Evolutionary conservation across 2,888 invertebrate species (phyloP).

Genomic region (Lepidochitona cinerea): DNA sequence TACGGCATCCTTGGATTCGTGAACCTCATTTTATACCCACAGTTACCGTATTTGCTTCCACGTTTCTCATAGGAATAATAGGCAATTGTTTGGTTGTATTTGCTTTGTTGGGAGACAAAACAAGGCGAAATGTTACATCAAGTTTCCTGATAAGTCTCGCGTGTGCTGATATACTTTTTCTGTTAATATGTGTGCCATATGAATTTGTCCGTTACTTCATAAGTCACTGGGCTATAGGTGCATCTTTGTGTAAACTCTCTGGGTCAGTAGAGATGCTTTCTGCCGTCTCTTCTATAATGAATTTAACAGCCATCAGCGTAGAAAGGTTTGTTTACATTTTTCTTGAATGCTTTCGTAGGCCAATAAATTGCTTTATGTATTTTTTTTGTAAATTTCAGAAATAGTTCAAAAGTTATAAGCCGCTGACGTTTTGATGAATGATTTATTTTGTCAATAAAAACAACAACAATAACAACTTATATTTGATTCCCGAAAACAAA

Average conservation of each 20-base stretch:
- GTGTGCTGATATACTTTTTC: slow-evolving; percentile 72
- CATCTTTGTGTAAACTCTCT: slow-evolving; percentile 72
- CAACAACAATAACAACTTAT: too few species aligned
- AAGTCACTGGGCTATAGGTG: slow-evolving; percentile 70
- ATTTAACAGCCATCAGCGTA: slow-evolving; percentile 73
- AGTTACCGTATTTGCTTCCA: slow-evolving; percentile 32
- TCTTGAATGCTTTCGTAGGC: too few species aligned
- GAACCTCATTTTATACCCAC: slow-evolving; percentile 26
- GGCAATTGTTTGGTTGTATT: slow-evolving; percentile 72
- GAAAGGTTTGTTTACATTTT: slow-evolving; percentile 71
- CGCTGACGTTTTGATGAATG: too few species aligned
- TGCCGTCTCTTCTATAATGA: slow-evolving; percentile 73
- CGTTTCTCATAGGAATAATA: slow-evolving; percentile 71
- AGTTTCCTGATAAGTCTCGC: slow-evolving; percentile 67
- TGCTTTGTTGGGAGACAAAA: slow-evolving; percentile 70
- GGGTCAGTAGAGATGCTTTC: slow-evolving; percentile 72
- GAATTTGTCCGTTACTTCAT: slow-evolving; percentile 71
- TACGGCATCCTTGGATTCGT: slow-evolving; percentile 44
- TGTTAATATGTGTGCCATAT: slow-evolving; percentile 72
- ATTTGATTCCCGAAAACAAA: too few species aligned
- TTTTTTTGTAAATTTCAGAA: too few species aligned
- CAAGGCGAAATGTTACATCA: slow-evolving; percentile 65
- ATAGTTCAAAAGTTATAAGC: too few species aligned
- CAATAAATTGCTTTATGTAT: too few species aligned
- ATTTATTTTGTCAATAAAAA: too few species aligned